These are phyloP conservation scores for Actias luna DNA, from an alignment of 2,888 invertebrate species.

Conservation along the genomic window DNA sequence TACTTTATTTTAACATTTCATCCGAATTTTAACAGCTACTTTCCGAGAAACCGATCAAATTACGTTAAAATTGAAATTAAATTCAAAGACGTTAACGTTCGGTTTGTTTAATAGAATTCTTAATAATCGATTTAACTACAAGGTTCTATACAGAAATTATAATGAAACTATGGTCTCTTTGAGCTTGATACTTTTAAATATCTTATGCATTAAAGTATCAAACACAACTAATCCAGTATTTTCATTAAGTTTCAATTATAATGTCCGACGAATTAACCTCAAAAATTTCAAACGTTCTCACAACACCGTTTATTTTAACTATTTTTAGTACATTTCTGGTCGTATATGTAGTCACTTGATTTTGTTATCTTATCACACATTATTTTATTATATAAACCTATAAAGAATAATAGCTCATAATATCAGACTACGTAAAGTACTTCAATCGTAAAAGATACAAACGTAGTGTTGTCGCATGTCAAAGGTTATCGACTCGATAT, in stretches of 20 bases:
- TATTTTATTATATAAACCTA: background rate
- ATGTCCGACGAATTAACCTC: no score
- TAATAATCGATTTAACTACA: no score
- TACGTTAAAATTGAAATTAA: background rate
- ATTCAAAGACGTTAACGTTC: background rate
- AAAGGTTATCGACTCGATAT: conserved; percentile 38
- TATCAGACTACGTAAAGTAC: conserved; percentile 17
- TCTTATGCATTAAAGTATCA: no score
- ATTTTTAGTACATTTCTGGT: background rate
- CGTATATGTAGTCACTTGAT: background rate
- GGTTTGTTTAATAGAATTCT: no score
- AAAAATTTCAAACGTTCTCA: no score
- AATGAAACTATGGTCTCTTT: no score
- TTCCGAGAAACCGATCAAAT: background rate
- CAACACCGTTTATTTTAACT: background rate
- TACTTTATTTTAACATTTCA: conserved; percentile 28
- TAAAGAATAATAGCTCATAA: conserved; percentile 5
- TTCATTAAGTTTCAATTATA: no score
- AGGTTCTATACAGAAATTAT: no score
- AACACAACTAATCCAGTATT: no score
- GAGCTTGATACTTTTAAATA: no score
- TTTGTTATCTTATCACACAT: background rate
- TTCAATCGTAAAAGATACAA: conserved; percentile 17
- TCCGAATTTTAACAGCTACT: conserved; percentile 20
- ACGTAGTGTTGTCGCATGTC: conserved; percentile 29